Conservation (phyloP, 2,113 vertebrate genomes). For the Equus quagga region DNA sequence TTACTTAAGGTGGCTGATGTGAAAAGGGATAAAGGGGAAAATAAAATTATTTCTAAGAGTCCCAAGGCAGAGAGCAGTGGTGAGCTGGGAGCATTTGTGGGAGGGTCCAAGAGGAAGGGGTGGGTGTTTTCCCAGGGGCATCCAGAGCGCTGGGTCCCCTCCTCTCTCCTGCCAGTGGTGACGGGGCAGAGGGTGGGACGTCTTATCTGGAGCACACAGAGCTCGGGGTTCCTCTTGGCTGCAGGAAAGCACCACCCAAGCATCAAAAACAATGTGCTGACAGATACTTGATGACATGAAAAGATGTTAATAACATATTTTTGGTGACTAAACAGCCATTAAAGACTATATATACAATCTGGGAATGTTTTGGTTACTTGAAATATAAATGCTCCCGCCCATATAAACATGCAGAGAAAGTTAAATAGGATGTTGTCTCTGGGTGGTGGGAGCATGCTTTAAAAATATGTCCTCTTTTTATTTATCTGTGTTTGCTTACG, state of each 20-base stretch:
- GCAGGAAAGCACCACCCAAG: background rate
- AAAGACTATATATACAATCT: background rate
- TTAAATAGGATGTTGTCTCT: background rate
- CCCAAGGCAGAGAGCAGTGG: background rate
- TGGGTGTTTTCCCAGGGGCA: background rate
- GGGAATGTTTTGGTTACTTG: background rate
- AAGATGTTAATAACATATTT: background rate
- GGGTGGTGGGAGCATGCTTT: background rate
- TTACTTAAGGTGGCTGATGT: too few relatives aligned
- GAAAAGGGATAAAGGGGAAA: background rate
- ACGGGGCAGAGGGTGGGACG: background rate
- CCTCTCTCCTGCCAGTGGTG: background rate
- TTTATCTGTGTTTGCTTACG: background rate
- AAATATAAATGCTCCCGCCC: background rate
- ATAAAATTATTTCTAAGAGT: background rate
- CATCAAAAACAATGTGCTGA: background rate
- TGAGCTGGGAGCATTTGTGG: background rate
- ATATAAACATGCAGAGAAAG: background rate
- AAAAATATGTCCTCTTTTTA: background rate
- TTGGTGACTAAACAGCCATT: background rate
- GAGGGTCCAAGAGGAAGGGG: background rate
- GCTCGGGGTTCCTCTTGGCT: background rate
- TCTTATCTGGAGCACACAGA: background rate
- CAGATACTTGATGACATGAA: background rate
- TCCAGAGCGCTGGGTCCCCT: background rate